Percentiles rank a stretch among this genome's conserved stretches.
phyloP scores from a whole-genome alignment of 1,140 invertebrate genomes.

The Hycleus phaleratus region DNA sequence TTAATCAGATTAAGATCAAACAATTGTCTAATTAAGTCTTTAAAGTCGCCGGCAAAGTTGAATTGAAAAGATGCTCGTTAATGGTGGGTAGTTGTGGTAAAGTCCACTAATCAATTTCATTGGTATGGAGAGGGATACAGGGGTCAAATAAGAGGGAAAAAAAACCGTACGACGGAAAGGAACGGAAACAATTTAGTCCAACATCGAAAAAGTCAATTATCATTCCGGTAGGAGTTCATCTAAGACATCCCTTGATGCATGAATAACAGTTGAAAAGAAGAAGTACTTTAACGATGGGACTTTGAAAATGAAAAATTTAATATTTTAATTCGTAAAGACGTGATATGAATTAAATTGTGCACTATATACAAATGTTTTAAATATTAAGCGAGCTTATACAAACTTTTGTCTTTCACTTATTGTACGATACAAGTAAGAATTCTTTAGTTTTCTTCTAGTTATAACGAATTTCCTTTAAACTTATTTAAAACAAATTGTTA shows the following conservation, averaged over 20 bases:
- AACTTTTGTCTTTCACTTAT: too few relatives aligned
- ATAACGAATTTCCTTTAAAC: not conserved
- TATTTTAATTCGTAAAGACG: constrained; percentile 11
- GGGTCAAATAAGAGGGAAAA: not conserved
- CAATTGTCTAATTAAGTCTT: constrained; percentile 33
- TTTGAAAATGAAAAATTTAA: constrained; percentile 11
- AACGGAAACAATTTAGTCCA: constrained; percentile 16
- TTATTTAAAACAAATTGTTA: constrained; percentile 5
- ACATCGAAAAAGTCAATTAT: constrained; percentile 25
- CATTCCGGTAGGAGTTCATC: constrained; percentile 13
- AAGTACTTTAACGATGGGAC: not conserved
- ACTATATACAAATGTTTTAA: too few relatives aligned
- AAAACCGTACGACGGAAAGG: constrained; percentile 5
- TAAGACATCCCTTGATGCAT: not conserved
- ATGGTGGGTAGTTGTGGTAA: too few relatives aligned
- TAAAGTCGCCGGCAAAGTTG: constrained; percentile 15
- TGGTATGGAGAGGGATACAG: constrained; percentile 7
- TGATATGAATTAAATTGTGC: not conserved
- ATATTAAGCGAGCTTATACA: too few relatives aligned
- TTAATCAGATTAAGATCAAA: constrained; percentile 31
- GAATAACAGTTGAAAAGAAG: too few relatives aligned
- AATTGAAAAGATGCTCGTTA: too few relatives aligned
- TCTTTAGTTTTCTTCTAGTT: too few relatives aligned
- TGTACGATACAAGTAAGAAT: too few relatives aligned
- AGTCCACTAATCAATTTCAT: constrained; percentile 24